A percentile compares a stretch with the other conserved stretches of the same genome.
These are phyloP conservation scores for Ophion costatus DNA, from an alignment of 2,888 invertebrate genomes.

Conservation along the genomic window DNA sequence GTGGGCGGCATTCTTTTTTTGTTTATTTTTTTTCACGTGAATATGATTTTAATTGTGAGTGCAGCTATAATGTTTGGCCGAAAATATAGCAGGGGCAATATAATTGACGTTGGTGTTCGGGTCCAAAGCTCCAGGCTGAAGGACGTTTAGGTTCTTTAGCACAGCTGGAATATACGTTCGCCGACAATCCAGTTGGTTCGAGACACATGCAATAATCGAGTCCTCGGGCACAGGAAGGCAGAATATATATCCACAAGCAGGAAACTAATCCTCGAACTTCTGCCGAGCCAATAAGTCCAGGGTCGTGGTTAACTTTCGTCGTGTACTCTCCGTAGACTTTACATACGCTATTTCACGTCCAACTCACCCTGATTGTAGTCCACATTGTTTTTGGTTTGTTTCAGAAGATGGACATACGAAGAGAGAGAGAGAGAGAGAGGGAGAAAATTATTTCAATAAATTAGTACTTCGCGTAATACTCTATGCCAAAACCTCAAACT, in stretches of 20 bases:
- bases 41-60: no score
- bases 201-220: constrained; percentile 52
- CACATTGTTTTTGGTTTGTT: not conserved
- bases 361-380: not conserved
- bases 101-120: not conserved
- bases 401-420: not conserved
- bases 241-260: constrained; percentile 44
- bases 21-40: no score
- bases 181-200: constrained; percentile 12
- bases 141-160: not conserved
- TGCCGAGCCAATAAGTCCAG: constrained; percentile 60
- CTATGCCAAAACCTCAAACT: no score
- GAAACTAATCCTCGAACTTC: constrained; percentile 67
- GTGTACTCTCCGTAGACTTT: constrained; percentile 25
- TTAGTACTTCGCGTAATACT: no score
- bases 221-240: constrained; percentile 9
- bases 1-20: no score
- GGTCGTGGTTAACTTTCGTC: constrained; percentile 61
- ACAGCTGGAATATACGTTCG: not conserved
- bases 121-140: not conserved
- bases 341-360: not conserved
- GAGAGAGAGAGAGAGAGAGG: no score
- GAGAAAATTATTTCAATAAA: no score
- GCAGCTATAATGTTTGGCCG: no score
- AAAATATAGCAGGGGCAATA: not conserved